Percentiles rank a stretch among this genome's conserved stretches.
Conservation (phyloP, 2,113 vertebrate genomes). For the Malurus melanocephalus region DNA sequence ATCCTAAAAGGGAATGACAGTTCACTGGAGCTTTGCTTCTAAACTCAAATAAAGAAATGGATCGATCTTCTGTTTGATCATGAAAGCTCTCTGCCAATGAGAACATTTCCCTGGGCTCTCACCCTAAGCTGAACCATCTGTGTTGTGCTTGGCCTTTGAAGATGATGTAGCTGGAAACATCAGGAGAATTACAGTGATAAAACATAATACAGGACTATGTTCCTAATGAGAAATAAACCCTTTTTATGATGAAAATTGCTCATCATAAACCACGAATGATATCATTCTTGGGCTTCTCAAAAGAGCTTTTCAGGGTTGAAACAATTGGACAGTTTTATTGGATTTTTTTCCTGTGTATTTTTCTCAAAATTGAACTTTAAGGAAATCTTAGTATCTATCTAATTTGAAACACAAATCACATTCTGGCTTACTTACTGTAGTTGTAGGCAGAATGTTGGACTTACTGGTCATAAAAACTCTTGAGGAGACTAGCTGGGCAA, state of each 20-base stretch:
- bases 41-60: not conserved
- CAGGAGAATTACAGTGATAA: conserved; percentile 27
- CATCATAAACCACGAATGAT: not conserved
- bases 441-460: not conserved
- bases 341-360: not conserved
- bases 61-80: not conserved
- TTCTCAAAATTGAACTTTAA: conserved; percentile 21
- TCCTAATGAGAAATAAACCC: conserved; percentile 31
- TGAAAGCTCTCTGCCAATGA: not conserved
- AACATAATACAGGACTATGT: not conserved
- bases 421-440: not conserved
- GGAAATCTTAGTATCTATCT: not conserved
- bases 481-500: not conserved
- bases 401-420: not conserved
- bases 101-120: not conserved
- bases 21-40: conserved; percentile 1
- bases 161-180: conserved; percentile 15
- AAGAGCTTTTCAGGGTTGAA: conserved; percentile 3
- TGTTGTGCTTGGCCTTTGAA: conserved; percentile 51
- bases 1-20: not conserved
- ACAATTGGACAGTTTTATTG: not conserved
- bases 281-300: not conserved
- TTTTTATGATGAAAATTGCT: conserved; percentile 1
- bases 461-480: not conserved
- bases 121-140: conserved; percentile 15